Evolutionary conservation across 2,113 vertebrate genomes (phyloP).

Genomic region (Tursiops truncatus): DNA sequence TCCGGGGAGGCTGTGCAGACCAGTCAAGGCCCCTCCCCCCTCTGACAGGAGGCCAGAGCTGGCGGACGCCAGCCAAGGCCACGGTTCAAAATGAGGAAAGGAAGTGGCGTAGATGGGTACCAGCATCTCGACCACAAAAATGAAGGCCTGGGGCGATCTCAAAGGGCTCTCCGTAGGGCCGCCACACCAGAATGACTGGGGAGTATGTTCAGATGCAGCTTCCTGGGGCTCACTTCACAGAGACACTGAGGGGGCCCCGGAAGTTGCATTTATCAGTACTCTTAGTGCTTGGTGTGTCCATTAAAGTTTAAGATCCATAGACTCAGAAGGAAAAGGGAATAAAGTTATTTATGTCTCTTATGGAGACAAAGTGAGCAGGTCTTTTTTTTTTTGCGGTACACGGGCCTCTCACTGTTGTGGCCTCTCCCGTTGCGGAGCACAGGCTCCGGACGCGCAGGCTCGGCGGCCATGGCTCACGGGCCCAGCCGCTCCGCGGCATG

Average conservation of each 20-base stretch:
- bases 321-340: background rate
- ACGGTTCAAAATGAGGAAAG: background rate
- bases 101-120: accelerated
- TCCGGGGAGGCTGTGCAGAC: background rate
- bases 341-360: background rate
- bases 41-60: background rate
- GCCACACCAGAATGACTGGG: background rate
- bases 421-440: too few species aligned
- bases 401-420: too few species aligned
- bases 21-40: background rate
- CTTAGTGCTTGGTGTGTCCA: too few species aligned
- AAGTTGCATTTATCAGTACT: background rate
- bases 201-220: background rate
- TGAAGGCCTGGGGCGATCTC: background rate
- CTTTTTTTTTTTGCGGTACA: too few species aligned
- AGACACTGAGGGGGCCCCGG: background rate
- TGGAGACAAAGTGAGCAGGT: background rate
- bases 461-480: too few species aligned
- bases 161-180: background rate
- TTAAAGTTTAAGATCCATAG: background rate
- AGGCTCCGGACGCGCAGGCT: too few species aligned
- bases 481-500: too few species aligned
- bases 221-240: background rate
- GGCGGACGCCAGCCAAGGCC: background rate
- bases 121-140: background rate